Conservation (phyloP, 2,113 vertebrate species). For the Crotalus viridis region DNA sequence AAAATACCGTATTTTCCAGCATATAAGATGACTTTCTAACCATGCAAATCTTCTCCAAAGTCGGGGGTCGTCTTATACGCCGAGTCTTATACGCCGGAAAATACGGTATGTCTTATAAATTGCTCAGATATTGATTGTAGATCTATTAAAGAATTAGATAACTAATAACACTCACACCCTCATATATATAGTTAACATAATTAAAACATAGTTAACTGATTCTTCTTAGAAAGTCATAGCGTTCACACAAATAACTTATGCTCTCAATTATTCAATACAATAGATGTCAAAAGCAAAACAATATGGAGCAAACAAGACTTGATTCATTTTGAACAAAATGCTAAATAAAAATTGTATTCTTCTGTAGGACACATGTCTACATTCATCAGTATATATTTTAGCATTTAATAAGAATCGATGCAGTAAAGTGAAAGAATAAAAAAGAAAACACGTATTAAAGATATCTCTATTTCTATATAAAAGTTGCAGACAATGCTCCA, state of each 20-base stretch:
- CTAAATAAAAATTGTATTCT: slow-evolving; percentile 14
- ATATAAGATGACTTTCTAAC: too few relatives aligned
- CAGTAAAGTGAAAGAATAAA: slow-evolving; percentile 14
- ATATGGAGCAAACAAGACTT: neutral
- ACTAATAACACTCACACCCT: neutral
- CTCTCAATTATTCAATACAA: slow-evolving; percentile 39
- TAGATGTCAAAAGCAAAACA: slow-evolving; percentile 27
- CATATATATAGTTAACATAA: neutral
- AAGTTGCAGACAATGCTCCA: slow-evolving; percentile 14
- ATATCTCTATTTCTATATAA: slow-evolving; percentile 11
- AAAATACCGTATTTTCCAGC: too few relatives aligned
- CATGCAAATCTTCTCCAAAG: too few relatives aligned
- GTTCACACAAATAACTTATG: neutral
- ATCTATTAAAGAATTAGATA: neutral
- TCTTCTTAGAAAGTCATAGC: slow-evolving; percentile 25
- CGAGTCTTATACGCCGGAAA: too few relatives aligned
- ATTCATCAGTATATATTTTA: slow-evolving; percentile 35
- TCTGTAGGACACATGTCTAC: slow-evolving; percentile 30
- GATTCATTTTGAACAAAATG: slow-evolving; percentile 13
- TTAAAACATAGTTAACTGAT: neutral
- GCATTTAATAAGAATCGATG: slow-evolving; percentile 30
- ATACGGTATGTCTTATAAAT: neutral
- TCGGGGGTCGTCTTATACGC: too few relatives aligned
- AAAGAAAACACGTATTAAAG: slow-evolving; percentile 2
- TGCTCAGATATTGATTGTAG: neutral